A percentile compares a stretch with the other conserved stretches of the same genome.
Conservation (phyloP, 2,113 vertebrate species). For the Hydrochoerus hydrochaeris region DNA sequence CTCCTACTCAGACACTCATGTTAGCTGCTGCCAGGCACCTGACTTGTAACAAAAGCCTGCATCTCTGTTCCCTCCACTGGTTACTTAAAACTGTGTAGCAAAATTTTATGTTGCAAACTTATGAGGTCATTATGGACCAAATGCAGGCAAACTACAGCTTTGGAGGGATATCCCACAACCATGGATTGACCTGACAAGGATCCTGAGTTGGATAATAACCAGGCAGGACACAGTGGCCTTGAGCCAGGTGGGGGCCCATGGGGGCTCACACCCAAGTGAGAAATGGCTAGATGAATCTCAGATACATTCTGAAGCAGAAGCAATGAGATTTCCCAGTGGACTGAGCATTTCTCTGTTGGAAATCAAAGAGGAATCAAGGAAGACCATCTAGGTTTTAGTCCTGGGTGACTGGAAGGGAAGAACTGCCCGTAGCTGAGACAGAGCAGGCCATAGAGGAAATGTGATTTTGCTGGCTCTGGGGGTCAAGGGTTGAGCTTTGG, state of each 20-base stretch:
- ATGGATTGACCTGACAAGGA: background rate
- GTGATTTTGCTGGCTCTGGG: background rate
- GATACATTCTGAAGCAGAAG: background rate
- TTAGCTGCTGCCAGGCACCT: background rate
- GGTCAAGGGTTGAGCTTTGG: background rate
- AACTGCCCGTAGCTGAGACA: background rate
- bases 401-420: background rate
- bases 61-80: background rate
- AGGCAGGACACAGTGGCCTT: background rate
- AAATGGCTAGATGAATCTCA: background rate
- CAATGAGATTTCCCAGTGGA: background rate
- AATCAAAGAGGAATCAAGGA: background rate
- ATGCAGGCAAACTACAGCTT: background rate
- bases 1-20: background rate
- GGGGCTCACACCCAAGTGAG: background rate
- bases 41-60: background rate
- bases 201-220: background rate
- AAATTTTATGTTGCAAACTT: background rate
- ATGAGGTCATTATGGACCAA: background rate
- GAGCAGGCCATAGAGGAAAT: background rate
- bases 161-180: background rate
- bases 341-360: background rate
- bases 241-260: background rate
- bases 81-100: conserved; percentile 32
- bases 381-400: background rate